A percentile compares a stretch with the other conserved stretches of the same genome.
These are phyloP conservation scores for Botia almorhae DNA, from an alignment of 2,797 vertebrate genomes.

Conservation along the genomic window DNA sequence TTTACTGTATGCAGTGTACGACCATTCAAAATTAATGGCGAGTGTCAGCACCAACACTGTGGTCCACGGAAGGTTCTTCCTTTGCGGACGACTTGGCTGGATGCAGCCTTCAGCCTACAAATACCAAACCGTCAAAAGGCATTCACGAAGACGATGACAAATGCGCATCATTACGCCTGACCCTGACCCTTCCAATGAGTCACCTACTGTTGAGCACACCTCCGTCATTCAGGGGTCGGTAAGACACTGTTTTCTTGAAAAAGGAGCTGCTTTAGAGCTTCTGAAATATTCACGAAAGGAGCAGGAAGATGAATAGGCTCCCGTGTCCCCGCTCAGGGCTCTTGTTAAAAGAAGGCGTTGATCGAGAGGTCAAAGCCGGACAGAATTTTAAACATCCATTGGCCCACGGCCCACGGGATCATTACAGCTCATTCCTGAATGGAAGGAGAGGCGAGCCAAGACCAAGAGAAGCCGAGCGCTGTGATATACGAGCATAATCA, in stretches of 20 bases:
- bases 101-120: conserved; percentile 25
- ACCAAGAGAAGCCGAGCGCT: conserved; percentile 63
- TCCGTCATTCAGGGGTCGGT: conserved; percentile 36
- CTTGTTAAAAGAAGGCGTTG: conserved; percentile 65
- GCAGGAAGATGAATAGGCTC: conserved; percentile 70
- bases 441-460: conserved; percentile 33
- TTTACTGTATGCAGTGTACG: not conserved
- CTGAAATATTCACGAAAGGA: conserved; percentile 72
- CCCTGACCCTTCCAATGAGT: conserved; percentile 10
- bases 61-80: conserved; percentile 20
- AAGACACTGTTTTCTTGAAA: conserved; percentile 22
- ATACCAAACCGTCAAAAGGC: conserved; percentile 35
- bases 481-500: conserved; percentile 70
- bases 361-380: conserved; percentile 76
- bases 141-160: conserved; percentile 32
- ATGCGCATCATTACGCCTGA: conserved; percentile 12
- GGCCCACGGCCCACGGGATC: conserved; percentile 65
- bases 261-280: conserved; percentile 61
- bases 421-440: conserved; percentile 65
- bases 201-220: conserved; percentile 36
- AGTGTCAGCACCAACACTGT: conserved; percentile 11
- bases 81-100: not conserved
- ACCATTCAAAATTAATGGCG: conserved; percentile 3
- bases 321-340: conserved; percentile 64
- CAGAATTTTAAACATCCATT: conserved; percentile 77